Evolutionary conservation across 2,113 vertebrate species (phyloP), one percentile per base, ranked within the genome.

Genomic region (Catharus minimus): DNA sequence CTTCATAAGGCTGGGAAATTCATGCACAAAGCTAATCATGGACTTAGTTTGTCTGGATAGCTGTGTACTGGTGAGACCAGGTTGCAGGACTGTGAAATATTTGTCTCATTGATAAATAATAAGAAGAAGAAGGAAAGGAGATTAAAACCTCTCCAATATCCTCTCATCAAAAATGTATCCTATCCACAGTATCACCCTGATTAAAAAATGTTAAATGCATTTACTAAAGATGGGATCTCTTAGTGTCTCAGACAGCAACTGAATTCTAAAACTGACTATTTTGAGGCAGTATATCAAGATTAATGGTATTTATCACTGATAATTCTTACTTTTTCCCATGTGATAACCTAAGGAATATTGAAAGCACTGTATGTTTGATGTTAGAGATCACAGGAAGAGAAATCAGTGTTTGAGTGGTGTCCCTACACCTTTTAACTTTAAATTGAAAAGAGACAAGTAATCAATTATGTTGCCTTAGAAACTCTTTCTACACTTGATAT

Each of bases 21-120:
- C 26, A 55, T 36, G 24, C 20, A 44, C 1, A 3, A 8, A 4
- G 8, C 3, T 14, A 65, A 0, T 61, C 73, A 23, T 2, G 5
- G 43, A 27, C 15, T 73, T 41, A 19, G 6, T 58, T 77, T 46
- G 13, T 39, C 7, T 53, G 26, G 4, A 12, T 38, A 44, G 7
- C 5, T 69, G 23, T 69, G 21, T 62, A 16, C 28, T 58, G 23
- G 47, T 30, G 28, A 66, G 33, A 61, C 15, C 27, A 19, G 10
- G 50, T 19, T 30, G 17, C 32, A 38, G 30, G 26, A 47, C 21
- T 39, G 13, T 9, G 39, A 3, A 68, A 5, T 43, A 36, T 50
- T 85, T 2, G 0, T 71, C 62, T 80, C 8, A 39, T 12, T 65
- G 15, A 46, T 39, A 65, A 57, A 82, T 61, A 13, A 43, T 10